Evolutionary conservation across 2,888 invertebrate genomes (phyloP), one percentile per base, ranked within the genome.

Genomic region (Rhorus exstirpatorius): DNA sequence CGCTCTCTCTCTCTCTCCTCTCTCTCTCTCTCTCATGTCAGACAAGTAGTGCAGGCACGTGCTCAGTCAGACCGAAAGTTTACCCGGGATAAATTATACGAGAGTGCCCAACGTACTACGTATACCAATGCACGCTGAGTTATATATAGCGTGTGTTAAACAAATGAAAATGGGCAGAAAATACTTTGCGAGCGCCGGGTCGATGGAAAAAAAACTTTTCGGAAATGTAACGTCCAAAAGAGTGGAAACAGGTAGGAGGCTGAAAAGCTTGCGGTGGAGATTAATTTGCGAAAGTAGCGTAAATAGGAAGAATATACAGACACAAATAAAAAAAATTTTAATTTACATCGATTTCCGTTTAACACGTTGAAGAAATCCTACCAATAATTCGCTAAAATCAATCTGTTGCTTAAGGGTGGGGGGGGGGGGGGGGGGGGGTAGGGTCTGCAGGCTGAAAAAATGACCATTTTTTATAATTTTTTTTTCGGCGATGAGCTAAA

Each of bases 31-130:
- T 70, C 51, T 55, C 55, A 8, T 14, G n/a, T 24, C 24, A 14
- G 38, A 7, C 35, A 38, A 74, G 70, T 70, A 51, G 80, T 38
- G 53, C 8, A 68, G 53, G 74, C 61, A 80, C 75, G 75, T 80
- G 80, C 80, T 75, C 46, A 75, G 68, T 70, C 75, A 35, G 75
- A 80, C 80, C 26, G 49, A 24, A 46, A 63, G 68, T 55, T 55
- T 24, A 26, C 35, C 55, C 53, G 17, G 49, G 53, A 65, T 74
- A 76, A 80, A 75, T 80, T 71, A 76, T 71, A 19, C 26, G 46
- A 17, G 2, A 17, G 14, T 46, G n/a, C 14, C 24, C 17, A 41
- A 12, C 4, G 17, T 19, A 51, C 31, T n/a, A n/a, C n/a, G n/a
- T 51, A 19, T 51, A 35, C 38, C n/a, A 31, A 68, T 21, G 38